Evolutionary conservation across 2,113 vertebrate species (phyloP).

Genomic region (Percopsis transmontana): DNA sequence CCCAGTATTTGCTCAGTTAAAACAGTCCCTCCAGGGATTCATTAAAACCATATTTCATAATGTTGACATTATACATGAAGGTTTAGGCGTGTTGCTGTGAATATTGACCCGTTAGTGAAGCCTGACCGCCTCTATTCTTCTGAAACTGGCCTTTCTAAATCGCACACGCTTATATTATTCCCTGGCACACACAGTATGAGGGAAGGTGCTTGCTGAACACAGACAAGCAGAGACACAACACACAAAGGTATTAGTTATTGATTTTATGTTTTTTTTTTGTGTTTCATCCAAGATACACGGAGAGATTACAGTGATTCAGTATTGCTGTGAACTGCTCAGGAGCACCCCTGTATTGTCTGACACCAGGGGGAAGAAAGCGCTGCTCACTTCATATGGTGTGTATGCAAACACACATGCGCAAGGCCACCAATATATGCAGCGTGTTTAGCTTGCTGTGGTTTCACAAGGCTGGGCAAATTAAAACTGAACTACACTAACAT

Average conservation of each 20-base stretch:
- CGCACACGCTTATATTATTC: neutral
- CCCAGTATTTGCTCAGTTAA: constrained; percentile 58
- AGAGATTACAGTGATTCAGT: no score
- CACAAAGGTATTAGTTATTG: no score
- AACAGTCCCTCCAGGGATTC: constrained; percentile 25
- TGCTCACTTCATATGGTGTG: no score
- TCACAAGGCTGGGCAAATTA: constrained; percentile 37
- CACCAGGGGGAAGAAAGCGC: no score
- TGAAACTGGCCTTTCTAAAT: constrained; percentile 52
- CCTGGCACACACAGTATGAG: neutral
- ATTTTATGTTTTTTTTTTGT: no score
- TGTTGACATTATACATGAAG: constrained; percentile 26
- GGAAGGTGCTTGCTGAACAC: no score
- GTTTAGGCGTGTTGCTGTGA: constrained; percentile 18
- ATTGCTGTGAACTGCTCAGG: no score
- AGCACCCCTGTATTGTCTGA: no score
- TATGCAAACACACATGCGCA: constrained; percentile 25
- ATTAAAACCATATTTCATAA: constrained; percentile 26
- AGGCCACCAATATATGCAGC: neutral
- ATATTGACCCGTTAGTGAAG: constrained; percentile 78
- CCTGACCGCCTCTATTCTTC: constrained; percentile 71
- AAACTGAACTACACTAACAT: constrained; percentile 8
- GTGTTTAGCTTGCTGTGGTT: constrained; percentile 31
- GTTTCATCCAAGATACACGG: no score
- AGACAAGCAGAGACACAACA: no score